Evolutionary conservation across 2,113 vertebrate genomes (phyloP).

Genomic region (Bungarus multicinctus): DNA sequence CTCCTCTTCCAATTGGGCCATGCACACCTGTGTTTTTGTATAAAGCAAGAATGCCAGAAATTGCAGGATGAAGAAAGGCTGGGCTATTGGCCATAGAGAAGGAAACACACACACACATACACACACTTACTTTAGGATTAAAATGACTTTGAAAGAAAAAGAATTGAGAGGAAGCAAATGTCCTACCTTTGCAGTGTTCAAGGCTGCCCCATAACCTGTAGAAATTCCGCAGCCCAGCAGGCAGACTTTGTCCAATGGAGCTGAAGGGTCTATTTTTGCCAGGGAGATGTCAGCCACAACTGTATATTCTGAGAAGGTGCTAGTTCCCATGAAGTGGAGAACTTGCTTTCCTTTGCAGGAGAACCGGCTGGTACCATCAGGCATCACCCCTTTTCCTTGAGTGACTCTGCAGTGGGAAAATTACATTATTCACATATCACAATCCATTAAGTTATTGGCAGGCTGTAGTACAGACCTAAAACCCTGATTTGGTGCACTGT

Average conservation of each 20-base stretch:
- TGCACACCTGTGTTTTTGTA: background rate
- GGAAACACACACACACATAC: background rate
- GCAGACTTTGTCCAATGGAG: constrained; percentile 79
- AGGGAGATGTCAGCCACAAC: constrained; percentile 80
- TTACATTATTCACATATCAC: background rate
- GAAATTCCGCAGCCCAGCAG: constrained; percentile 81
- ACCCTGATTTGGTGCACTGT: background rate
- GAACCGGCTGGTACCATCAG: constrained; percentile 85
- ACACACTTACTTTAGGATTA: no score
- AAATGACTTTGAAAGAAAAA: background rate
- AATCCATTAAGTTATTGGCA: background rate
- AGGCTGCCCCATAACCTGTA: constrained; percentile 77
- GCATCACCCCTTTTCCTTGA: constrained; percentile 83
- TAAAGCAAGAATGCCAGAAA: background rate
- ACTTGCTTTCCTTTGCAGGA: constrained; percentile 77
- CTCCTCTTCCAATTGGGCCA: background rate
- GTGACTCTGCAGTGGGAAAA: constrained; percentile 65
- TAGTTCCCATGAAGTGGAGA: constrained; percentile 82
- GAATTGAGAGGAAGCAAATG: background rate
- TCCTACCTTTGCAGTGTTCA: constrained; percentile 79
- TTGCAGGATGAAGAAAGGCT: background rate
- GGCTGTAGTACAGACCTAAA: background rate
- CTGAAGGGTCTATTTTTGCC: constrained; percentile 73
- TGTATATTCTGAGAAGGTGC: constrained; percentile 80
- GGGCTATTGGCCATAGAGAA: background rate